Evolutionary conservation across 2,888 invertebrate genomes (phyloP).

Genomic region (Habroteleia sp.): DNA sequence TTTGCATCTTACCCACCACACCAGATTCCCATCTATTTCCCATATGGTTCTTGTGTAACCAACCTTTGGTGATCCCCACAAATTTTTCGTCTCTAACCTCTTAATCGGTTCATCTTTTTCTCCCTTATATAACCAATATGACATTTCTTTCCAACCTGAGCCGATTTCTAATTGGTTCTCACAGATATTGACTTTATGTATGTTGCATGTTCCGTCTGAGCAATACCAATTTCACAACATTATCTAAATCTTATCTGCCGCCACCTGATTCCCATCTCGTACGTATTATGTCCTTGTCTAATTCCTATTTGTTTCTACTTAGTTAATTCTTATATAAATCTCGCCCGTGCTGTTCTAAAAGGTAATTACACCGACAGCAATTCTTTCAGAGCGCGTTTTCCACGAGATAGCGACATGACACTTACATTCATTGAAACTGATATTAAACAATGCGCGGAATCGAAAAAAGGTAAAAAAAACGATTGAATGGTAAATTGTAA

Average conservation of each 20-base stretch:
- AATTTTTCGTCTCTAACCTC: slow-evolving; percentile 37
- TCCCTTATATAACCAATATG: slow-evolving; percentile 53
- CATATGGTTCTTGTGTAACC: slow-evolving; percentile 40
- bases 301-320: slow-evolving; percentile 56
- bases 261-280: slow-evolving; percentile 58
- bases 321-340: slow-evolving; percentile 61
- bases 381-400: slow-evolving; percentile 40
- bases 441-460: slow-evolving; percentile 49
- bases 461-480: slow-evolving; percentile 9
- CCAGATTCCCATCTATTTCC: slow-evolving; percentile 34
- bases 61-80: slow-evolving; percentile 14
- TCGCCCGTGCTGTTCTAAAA: slow-evolving; percentile 25
- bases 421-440: slow-evolving; percentile 58
- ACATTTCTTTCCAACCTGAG: slow-evolving; percentile 41
- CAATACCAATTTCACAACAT: slow-evolving; percentile 52
- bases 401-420: slow-evolving; percentile 47
- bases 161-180: slow-evolving; percentile 60
- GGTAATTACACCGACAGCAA: slow-evolving; percentile 50
- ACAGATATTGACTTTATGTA: slow-evolving; percentile 37
- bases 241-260: slow-evolving; percentile 58
- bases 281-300: slow-evolving; percentile 46
- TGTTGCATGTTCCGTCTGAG: slow-evolving; percentile 31
- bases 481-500: slow-evolving; percentile 39
- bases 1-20: slow-evolving; percentile 26
- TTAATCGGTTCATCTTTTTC: slow-evolving; percentile 41